A percentile compares a stretch with the other conserved stretches of the same genome.
Conservation (phyloP, 2,888 invertebrate genomes). For the Nephrotoma guestfalica region DNA sequence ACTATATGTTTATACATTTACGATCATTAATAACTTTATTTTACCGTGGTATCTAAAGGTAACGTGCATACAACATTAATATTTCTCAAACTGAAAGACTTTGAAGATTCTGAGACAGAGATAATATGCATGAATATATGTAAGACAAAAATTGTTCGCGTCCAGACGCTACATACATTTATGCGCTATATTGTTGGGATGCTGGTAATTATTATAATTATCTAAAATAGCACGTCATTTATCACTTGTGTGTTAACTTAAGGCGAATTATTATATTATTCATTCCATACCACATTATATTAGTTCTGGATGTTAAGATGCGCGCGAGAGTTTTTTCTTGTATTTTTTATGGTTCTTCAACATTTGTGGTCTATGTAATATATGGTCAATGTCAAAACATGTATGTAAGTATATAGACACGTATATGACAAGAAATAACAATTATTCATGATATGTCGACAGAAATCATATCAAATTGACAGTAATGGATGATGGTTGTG, state of each 20-base stretch:
- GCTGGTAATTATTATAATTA: background rate
- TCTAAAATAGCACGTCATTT: background rate
- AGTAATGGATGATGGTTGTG: background rate
- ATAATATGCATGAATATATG: background rate
- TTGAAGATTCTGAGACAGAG: background rate
- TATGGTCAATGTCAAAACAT: background rate
- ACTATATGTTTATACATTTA: background rate
- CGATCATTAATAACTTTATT: background rate
- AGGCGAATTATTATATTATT: background rate
- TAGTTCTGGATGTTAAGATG: background rate
- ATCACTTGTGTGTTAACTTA: background rate
- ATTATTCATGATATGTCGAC: background rate
- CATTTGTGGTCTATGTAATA: background rate
- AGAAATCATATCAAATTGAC: background rate
- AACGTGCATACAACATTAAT: background rate
- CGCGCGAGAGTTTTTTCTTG: background rate
- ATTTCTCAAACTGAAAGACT: background rate
- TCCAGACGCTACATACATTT: background rate
- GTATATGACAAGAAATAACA: background rate
- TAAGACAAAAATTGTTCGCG: background rate
- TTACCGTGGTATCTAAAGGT: background rate
- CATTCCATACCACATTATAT: background rate
- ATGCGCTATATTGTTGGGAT: background rate
- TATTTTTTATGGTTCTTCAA: background rate
- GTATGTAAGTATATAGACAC: background rate